Conservation (phyloP, 2,113 vertebrate genomes). For the Hypanus sabinus region DNA sequence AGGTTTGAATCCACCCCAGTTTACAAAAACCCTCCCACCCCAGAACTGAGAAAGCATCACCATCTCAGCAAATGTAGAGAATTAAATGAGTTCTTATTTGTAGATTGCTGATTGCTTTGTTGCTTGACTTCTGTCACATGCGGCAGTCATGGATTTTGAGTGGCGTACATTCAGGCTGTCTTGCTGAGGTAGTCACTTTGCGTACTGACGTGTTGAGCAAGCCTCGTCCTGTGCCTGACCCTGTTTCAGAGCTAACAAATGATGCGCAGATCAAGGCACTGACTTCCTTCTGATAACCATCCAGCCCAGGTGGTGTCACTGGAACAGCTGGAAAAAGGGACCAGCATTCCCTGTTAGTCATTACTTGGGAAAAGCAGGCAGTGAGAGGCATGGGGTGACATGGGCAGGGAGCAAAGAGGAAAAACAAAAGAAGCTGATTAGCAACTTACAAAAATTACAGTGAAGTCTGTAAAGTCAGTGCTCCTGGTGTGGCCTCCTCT, state of each 20-base stretch:
- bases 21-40: not conserved
- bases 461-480: not conserved
- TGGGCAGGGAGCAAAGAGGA: not conserved
- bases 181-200: not conserved
- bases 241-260: not conserved
- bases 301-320: too few relatives aligned
- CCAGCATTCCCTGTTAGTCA: not conserved
- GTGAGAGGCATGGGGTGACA: too few relatives aligned
- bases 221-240: not conserved
- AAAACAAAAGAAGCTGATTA: not conserved
- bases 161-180: not conserved
- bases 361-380: not conserved
- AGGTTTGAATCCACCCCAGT: not conserved
- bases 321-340: not conserved
- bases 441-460: not conserved
- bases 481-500: too few relatives aligned
- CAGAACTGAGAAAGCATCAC: not conserved
- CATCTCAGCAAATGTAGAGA: not conserved
- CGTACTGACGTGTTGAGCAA: not conserved
- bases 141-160: not conserved
- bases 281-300: not conserved
- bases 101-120: not conserved
- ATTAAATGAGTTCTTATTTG: not conserved
- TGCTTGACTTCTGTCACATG: not conserved
- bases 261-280: too few relatives aligned